phyloP scores from a whole-genome alignment of 2,888 invertebrate species.

The Amblyteles armatorius region DNA sequence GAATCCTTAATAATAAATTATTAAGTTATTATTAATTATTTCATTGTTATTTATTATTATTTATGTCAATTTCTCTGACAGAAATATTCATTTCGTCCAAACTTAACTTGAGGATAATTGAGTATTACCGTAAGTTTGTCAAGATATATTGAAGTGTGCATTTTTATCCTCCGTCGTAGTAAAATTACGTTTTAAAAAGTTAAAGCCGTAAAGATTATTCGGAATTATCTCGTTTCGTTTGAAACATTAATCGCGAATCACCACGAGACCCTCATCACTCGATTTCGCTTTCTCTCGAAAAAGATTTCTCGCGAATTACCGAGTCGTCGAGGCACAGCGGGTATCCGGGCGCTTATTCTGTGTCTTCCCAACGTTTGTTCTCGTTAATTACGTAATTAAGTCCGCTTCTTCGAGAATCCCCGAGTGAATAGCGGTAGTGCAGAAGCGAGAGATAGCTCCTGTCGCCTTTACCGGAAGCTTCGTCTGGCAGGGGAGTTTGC shows the following conservation, averaged over 20 bases:
- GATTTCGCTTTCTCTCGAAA: conserved; percentile 45
- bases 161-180: not conserved
- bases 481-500: conserved; percentile 70
- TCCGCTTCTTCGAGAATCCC: conserved; percentile 61
- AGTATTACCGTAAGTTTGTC: too few relatives aligned
- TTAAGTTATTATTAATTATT: too few relatives aligned
- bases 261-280: conserved; percentile 34
- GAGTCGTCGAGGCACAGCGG: conserved; percentile 33
- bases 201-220: not conserved
- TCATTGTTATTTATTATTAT: too few relatives aligned
- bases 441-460: conserved; percentile 19
- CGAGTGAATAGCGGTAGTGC: conserved; percentile 39
- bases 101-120: too few relatives aligned
- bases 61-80: too few relatives aligned
- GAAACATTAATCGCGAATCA: conserved; percentile 34
- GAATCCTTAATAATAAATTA: too few relatives aligned
- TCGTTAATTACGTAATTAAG: conserved; percentile 68
- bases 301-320: conserved; percentile 39
- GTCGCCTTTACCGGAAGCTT: conserved; percentile 47
- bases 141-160: not conserved
- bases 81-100: too few relatives aligned
- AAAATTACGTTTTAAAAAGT: not conserved
- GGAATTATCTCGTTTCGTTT: conserved; percentile 8
- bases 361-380: conserved; percentile 62
- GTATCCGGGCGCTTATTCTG: conserved; percentile 33